phyloP scores from a whole-genome alignment of 2,888 invertebrate species.

The Strigamia crassipes region DNA sequence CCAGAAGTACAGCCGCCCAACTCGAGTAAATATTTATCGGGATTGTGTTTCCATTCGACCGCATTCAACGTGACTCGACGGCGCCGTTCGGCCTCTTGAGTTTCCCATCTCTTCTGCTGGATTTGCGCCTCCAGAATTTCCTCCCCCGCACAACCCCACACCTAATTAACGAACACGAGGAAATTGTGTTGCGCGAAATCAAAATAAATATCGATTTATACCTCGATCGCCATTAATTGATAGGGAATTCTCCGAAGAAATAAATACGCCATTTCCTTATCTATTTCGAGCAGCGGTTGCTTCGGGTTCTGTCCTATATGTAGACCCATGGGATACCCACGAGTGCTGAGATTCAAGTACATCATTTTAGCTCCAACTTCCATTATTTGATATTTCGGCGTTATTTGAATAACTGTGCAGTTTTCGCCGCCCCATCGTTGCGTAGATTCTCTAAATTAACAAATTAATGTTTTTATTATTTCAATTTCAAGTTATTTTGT shows the following conservation, averaged over 20 bases:
- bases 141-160: conserved; percentile 59
- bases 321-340: conserved; percentile 83
- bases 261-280: conserved; percentile 74
- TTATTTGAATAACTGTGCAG: conserved; percentile 74
- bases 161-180: conserved; percentile 60
- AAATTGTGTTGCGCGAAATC: background rate
- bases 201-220: conserved; percentile 54
- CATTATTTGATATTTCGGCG: conserved; percentile 63
- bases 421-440: conserved; percentile 83
- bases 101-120: conserved; percentile 89
- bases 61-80: conserved; percentile 73
- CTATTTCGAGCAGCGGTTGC: conserved; percentile 73
- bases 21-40: conserved; percentile 87
- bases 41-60: conserved; percentile 93
- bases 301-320: conserved; percentile 80
- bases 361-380: conserved; percentile 72
- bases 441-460: conserved; percentile 47
- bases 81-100: conserved; percentile 83
- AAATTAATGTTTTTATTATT: background rate
- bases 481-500: background rate
- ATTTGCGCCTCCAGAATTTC: conserved; percentile 71
- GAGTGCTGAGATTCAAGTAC: conserved; percentile 79
- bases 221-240: conserved; percentile 69
- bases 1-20: conserved; percentile 64
- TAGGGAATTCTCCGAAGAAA: conserved; percentile 72